Evolutionary conservation across 2,113 vertebrate species (phyloP).

Genomic region (Otocyon megalotis): DNA sequence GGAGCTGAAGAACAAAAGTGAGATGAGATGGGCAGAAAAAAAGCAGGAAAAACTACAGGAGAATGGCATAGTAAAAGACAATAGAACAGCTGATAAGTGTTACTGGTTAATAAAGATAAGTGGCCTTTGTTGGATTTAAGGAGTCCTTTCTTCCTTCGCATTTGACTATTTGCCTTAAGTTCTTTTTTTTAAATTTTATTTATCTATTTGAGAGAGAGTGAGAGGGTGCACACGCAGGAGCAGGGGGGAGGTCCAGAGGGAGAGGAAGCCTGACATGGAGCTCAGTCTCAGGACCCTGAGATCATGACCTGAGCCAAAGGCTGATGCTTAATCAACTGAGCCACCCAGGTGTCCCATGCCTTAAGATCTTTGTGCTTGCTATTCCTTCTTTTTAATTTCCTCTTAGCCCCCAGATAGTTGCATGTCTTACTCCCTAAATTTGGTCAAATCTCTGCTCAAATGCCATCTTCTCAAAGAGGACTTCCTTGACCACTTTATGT

Average conservation of each 20-base stretch:
- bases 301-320: too few species aligned
- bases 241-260: too few species aligned
- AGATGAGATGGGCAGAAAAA: not conserved
- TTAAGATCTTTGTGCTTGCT: not conserved
- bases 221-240: too few species aligned
- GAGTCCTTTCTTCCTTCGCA: not conserved
- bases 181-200: not conserved
- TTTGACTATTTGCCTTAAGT: not conserved
- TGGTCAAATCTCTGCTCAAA: not conserved
- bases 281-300: too few species aligned
- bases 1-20: not conserved
- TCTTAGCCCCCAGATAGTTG: not conserved
- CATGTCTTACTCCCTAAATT: not conserved
- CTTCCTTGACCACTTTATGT: not conserved
- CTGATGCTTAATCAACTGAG: too few species aligned
- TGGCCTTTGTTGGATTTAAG: not conserved
- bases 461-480: not conserved
- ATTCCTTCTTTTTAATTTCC: not conserved
- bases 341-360: not conserved
- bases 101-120: not conserved
- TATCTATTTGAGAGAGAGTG: too few species aligned
- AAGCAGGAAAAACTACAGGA: not conserved
- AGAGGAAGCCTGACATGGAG: too few species aligned
- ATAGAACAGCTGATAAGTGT: not conserved
- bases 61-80: not conserved